Base-by-base conservation (phyloP, 2,888 invertebrate species). In the Capitulum mitella region DNA sequence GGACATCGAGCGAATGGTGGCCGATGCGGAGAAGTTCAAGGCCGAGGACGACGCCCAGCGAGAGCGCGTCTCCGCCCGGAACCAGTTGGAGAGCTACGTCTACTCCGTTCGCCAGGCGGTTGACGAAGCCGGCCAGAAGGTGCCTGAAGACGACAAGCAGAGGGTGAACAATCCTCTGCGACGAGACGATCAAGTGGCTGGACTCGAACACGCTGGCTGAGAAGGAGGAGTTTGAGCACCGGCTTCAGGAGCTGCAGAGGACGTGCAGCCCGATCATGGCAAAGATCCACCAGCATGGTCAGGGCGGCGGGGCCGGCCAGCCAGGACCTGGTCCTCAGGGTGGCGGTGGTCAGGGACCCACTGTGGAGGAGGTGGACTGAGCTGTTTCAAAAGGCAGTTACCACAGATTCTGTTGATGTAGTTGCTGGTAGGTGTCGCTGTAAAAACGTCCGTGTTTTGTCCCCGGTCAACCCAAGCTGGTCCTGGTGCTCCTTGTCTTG, bases 261-360 rank as follows among this genome's bases (percentile, higher is more conserved):
- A 89, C 91, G 32, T 93, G 93, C 84, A 89, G 90, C 78, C 93
- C 94, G 0, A 88, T 93, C 74, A 94, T 95, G 91, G 89, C 92
- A 84, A 94, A 93, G 84, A 86, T 94, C n/a, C n/a, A n/a, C n/a
- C n/a, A n/a, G n/a, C n/a, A n/a, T n/a, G 93, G 93, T 82, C 91
- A 91, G 78, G 88, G 88, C 0, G 87, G 86, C 6, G n/a, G n/a
- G n/a, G n/a, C n/a, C n/a, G n/a, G n/a, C n/a, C n/a, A n/a, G n/a
- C n/a, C n/a, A n/a, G n/a, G n/a, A n/a, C n/a, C n/a, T n/a, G n/a
- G n/a, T n/a, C n/a, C n/a, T n/a, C n/a, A n/a, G n/a, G 83, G 61
- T 12, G 14, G 16, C 14, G n/a, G n/a, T n/a, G 32, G 1, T 10
- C 16, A 10, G 61, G 32, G 84, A 84, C 84, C 91, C 0, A 87